Evolutionary conservation across 2,113 vertebrate genomes (phyloP).

Genomic region (Lophochroa leadbeateri): DNA sequence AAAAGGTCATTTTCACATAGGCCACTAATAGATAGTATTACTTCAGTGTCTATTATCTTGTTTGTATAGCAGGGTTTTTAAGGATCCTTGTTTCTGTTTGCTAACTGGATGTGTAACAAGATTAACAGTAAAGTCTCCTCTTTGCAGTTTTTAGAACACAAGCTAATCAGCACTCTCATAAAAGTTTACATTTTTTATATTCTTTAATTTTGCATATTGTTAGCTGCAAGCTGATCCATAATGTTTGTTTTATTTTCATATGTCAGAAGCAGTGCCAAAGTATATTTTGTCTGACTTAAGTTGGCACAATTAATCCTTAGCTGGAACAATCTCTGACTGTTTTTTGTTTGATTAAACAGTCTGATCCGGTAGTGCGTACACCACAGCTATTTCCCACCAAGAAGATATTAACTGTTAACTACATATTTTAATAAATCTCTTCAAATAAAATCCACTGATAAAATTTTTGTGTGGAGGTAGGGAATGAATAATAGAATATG

Average conservation of each 20-base stretch:
- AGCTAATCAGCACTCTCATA: slow-evolving; percentile 59
- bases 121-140: slow-evolving; percentile 65
- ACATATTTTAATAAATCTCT: neutral
- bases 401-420: neutral
- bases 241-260: slow-evolving; percentile 72
- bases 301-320: slow-evolving; percentile 51
- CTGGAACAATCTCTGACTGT: slow-evolving; percentile 50
- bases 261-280: slow-evolving; percentile 68
- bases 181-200: slow-evolving; percentile 63
- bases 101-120: slow-evolving; percentile 61
- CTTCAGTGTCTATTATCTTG: slow-evolving; percentile 54
- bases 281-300: slow-evolving; percentile 60
- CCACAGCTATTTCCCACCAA: neutral
- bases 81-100: slow-evolving; percentile 64
- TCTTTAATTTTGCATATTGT: slow-evolving; percentile 76
- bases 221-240: slow-evolving; percentile 60
- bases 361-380: neutral
- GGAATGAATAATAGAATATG: neutral
- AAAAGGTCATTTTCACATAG: slow-evolving; percentile 38
- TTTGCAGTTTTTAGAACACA: slow-evolving; percentile 58
- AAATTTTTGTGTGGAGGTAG: neutral
- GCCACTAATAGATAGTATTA: slow-evolving; percentile 49
- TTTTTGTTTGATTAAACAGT: slow-evolving; percentile 53
- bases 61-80: slow-evolving; percentile 59
- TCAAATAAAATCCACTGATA: neutral